Conservation (phyloP, 2,113 vertebrate genomes). For the Oryzias woworae region DNA sequence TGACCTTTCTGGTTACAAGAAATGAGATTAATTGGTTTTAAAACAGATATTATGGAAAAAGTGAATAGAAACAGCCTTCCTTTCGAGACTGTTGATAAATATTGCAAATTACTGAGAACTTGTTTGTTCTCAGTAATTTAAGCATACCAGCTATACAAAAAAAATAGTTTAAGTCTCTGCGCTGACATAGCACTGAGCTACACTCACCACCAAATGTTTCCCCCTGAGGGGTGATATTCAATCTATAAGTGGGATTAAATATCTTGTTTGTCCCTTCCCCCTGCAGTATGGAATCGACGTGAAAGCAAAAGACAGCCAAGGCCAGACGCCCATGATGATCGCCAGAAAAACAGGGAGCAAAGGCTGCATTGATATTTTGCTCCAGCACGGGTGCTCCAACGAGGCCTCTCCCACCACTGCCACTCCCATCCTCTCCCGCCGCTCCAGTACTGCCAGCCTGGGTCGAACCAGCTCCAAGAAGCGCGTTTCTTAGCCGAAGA, state of each 20-base stretch:
- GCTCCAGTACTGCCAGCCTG: slow-evolving; percentile 89
- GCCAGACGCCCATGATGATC: slow-evolving; percentile 84
- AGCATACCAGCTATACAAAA: too few species aligned
- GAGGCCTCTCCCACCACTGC: slow-evolving; percentile 78
- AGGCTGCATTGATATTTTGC: slow-evolving; percentile 87
- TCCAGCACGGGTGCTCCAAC: slow-evolving; percentile 87
- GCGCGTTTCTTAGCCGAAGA: slow-evolving; percentile 62
- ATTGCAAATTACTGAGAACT: too few species aligned
- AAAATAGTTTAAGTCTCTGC: too few species aligned
- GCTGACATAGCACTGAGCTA: too few species aligned
- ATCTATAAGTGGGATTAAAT: neutral
- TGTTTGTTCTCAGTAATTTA: too few species aligned
- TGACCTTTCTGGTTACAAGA: too few species aligned
- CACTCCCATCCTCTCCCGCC: slow-evolving; percentile 84
- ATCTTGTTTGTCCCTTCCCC: neutral
- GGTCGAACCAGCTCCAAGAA: slow-evolving; percentile 84
- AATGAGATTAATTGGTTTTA: too few species aligned
- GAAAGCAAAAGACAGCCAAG: slow-evolving; percentile 82
- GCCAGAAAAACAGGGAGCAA: slow-evolving; percentile 84
- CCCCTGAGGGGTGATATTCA: neutral
- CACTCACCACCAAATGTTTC: too few species aligned
- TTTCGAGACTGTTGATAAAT: too few species aligned
- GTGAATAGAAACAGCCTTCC: too few species aligned
- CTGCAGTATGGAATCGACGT: slow-evolving; percentile 88
- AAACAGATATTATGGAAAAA: too few species aligned